Evolutionary conservation across 1,140 invertebrate species (phyloP).

Genomic region (Thaumetopoea pityocampa): DNA sequence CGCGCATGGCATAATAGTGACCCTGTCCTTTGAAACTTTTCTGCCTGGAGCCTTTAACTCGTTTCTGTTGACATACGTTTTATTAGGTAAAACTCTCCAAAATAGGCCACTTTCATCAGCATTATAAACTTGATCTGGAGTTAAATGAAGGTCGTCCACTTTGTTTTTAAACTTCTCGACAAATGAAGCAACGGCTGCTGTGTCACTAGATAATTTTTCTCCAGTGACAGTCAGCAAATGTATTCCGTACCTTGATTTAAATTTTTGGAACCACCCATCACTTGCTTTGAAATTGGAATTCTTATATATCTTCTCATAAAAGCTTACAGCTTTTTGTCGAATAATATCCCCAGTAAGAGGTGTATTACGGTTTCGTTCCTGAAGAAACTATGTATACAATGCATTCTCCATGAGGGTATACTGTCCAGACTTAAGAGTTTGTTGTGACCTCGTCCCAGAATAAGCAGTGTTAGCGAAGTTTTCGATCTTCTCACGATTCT

Average conservation of each 20-base stretch:
- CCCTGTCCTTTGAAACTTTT: conserved; percentile 46
- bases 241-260: conserved; percentile 15
- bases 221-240: conserved; percentile 5
- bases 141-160: conserved; percentile 19
- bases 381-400: too few species aligned
- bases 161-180: conserved; percentile 18
- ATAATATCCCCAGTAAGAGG: too few species aligned
- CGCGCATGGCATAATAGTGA: conserved; percentile 49
- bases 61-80: conserved; percentile 34
- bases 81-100: conserved; percentile 41
- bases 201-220: conserved; percentile 14
- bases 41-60: conserved; percentile 28
- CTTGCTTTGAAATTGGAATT: too few species aligned
- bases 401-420: too few species aligned
- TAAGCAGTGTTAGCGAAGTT: too few species aligned
- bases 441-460: too few species aligned
- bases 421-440: too few species aligned
- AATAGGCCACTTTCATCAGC: conserved; percentile 42
- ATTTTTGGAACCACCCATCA: conserved; percentile 17
- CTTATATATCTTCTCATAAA: too few species aligned
- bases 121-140: conserved; percentile 50
- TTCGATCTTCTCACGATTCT: too few species aligned
- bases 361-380: too few species aligned
- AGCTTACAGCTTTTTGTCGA: too few species aligned
- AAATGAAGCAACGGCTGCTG: conserved; percentile 14